Evolutionary conservation across 2,888 invertebrate species (phyloP).

Genomic region (Thumatha senex): DNA sequence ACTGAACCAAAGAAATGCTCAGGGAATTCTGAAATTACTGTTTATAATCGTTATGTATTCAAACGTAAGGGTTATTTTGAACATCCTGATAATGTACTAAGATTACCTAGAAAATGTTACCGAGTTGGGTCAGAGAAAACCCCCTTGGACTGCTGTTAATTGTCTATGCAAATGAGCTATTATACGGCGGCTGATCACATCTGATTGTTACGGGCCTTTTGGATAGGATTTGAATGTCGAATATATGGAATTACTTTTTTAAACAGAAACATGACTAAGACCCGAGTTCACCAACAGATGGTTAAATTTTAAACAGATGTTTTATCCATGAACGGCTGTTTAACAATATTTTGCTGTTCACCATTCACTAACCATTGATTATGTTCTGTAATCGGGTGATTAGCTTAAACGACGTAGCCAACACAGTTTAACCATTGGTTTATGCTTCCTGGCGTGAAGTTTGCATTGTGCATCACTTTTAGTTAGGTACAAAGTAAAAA

Average conservation of each 20-base stretch:
- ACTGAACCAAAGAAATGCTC: constrained; percentile 42
- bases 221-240: background rate
- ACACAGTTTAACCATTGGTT: too few relatives aligned
- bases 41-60: constrained; percentile 44
- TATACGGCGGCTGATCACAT: constrained; percentile 47
- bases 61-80: constrained; percentile 53
- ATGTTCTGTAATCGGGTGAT: too few relatives aligned
- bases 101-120: constrained; percentile 62
- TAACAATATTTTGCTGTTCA: too few relatives aligned
- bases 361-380: too few relatives aligned
- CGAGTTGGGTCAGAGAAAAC: constrained; percentile 56
- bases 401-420: too few relatives aligned
- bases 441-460: too few relatives aligned
- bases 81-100: constrained; percentile 60
- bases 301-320: too few relatives aligned
- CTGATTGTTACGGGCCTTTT: constrained; percentile 38
- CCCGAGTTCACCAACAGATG: too few relatives aligned
- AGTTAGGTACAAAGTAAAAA: too few relatives aligned
- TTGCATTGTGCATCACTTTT: too few relatives aligned
- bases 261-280: background rate
- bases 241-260: background rate
- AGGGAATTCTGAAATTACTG: constrained; percentile 54
- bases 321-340: too few relatives aligned
- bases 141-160: constrained; percentile 53
- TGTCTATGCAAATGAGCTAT: constrained; percentile 64